Conservation (phyloP, 2,888 invertebrate species). For the Brenthis ino region DNA sequence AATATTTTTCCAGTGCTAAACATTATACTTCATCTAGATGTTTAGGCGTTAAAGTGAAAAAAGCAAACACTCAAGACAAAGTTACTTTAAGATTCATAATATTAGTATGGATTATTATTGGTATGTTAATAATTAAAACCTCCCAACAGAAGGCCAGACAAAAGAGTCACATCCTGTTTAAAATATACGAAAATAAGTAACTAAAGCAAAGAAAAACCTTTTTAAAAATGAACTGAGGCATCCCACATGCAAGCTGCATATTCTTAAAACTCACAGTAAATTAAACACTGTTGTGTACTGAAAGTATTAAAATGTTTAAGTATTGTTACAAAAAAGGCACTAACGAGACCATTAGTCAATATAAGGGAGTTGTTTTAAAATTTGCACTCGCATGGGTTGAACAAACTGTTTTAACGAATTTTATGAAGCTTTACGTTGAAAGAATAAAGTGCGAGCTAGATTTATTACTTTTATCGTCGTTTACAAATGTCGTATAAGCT, state of each 20-base stretch:
- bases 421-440: conserved; percentile 10
- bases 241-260: conserved; percentile 11
- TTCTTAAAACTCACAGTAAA: conserved; percentile 15
- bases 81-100: no score
- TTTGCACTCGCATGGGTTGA: conserved; percentile 23
- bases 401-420: conserved; percentile 20
- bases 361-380: conserved; percentile 23
- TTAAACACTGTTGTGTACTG: conserved; percentile 20
- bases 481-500: background rate
- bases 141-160: conserved; percentile 13
- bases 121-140: conserved; percentile 14
- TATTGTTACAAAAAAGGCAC: conserved; percentile 26
- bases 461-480: background rate
- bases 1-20: no score
- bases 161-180: conserved; percentile 8
- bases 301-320: conserved; percentile 24
- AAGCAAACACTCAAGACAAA: no score
- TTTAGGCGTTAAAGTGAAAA: no score
- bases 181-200: conserved; percentile 9
- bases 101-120: background rate
- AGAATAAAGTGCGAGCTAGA: conserved; percentile 4
- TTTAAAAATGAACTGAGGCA: conserved; percentile 9
- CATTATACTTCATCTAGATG: no score
- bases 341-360: conserved; percentile 21
- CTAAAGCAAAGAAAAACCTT: conserved; percentile 15